A percentile compares a stretch with the other conserved stretches of the same genome.
These are phyloP conservation scores for Saccostrea cuccullata DNA, from an alignment of 1,140 invertebrate species.

Conservation along the genomic window DNA sequence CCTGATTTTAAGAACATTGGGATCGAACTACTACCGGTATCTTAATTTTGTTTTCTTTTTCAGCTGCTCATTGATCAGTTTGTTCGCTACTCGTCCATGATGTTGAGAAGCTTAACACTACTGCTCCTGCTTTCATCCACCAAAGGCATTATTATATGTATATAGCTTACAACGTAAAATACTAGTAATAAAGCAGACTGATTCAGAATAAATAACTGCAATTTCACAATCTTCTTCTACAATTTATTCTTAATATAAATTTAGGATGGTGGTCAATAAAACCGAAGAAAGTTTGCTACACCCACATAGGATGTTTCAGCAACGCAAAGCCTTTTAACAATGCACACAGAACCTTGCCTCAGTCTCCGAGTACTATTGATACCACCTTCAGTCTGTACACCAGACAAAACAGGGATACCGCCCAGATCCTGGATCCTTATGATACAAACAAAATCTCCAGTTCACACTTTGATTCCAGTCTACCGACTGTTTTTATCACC, in stretches of 20 bases:
- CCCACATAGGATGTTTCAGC: constrained; percentile 90
- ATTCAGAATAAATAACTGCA: too few species aligned
- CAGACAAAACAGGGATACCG: constrained; percentile 65
- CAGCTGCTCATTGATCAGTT: background rate
- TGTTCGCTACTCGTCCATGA: background rate
- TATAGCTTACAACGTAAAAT: background rate
- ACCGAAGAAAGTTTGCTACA: constrained; percentile 26
- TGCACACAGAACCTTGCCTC: constrained; percentile 89
- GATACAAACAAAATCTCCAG: background rate
- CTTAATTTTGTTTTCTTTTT: background rate
- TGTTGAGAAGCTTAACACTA: background rate
- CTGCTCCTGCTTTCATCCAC: background rate
- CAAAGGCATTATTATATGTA: background rate
- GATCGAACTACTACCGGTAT: too few species aligned
- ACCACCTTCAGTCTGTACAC: constrained; percentile 82
- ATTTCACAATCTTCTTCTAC: too few species aligned
- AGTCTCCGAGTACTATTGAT: constrained; percentile 87
- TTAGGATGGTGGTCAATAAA: background rate
- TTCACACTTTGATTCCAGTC: background rate
- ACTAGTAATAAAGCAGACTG: too few species aligned
- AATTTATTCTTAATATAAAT: background rate
- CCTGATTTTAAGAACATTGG: too few species aligned
- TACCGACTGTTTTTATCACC: constrained; percentile 33
- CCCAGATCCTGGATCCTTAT: background rate
- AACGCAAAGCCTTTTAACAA: constrained; percentile 84